Conservation (phyloP, 2,113 vertebrate genomes). For the Tetrax tetrax region DNA sequence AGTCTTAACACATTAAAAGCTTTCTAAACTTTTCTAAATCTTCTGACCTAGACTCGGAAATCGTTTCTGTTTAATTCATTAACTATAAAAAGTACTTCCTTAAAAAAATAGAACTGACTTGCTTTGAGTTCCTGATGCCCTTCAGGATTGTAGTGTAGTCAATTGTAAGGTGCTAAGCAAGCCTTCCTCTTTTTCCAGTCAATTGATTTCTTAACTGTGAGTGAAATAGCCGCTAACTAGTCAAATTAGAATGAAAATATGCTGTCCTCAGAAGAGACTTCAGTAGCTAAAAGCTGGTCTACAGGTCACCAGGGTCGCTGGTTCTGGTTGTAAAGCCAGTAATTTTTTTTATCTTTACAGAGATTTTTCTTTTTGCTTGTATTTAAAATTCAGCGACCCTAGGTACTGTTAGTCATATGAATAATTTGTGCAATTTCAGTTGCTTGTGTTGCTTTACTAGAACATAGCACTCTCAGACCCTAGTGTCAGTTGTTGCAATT, state of each 20-base stretch:
- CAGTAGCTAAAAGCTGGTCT: not conserved
- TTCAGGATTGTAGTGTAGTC: not conserved
- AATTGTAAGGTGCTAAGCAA: not conserved
- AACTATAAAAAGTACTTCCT: not conserved
- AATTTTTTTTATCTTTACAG: not conserved
- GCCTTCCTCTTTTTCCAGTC: not conserved
- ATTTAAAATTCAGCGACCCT: not conserved
- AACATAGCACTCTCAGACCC: not conserved
- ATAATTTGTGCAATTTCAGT: not conserved
- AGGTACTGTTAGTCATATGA: not conserved
- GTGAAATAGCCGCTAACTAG: not conserved
- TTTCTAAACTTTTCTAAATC: not conserved
- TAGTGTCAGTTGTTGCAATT: not conserved
- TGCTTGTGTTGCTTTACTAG: not conserved
- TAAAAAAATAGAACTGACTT: not conserved
- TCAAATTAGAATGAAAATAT: not conserved
- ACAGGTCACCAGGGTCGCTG: not conserved
- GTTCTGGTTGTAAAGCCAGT: not conserved
- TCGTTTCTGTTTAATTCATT: not conserved
- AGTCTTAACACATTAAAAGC: not conserved
- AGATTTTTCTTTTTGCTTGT: no score
- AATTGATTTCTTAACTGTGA: slow-evolving; percentile 11
- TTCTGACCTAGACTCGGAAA: not conserved
- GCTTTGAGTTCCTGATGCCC: not conserved
- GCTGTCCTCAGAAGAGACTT: not conserved